Percentiles rank a stretch among this genome's conserved stretches.
These are phyloP conservation scores for Halisarca cf. caerulea DNA, from an alignment of 37 sponge, comb jelly and placozoan species.

Conservation along the genomic window DNA sequence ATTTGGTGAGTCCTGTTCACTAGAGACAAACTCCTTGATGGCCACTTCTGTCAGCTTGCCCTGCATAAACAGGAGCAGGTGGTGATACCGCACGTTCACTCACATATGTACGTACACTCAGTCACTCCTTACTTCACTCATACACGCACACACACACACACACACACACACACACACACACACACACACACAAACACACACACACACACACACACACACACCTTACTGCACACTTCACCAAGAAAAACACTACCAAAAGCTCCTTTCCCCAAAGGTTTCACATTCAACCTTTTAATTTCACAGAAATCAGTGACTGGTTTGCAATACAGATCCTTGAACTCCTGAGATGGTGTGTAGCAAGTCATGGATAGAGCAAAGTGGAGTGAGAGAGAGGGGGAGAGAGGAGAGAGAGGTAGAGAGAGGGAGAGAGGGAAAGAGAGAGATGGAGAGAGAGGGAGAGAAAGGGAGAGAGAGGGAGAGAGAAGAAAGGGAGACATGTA, in stretches of 20 bases:
- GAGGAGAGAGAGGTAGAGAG: no score
- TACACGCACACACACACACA: neutral
- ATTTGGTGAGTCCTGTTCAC: neutral
- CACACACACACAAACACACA: neutral
- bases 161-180: neutral
- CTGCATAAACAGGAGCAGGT: neutral
- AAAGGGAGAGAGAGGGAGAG: no score
- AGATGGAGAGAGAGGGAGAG: no score
- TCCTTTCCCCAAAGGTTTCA: conserved; percentile 63
- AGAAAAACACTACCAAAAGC: conserved; percentile 74
- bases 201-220: conserved; percentile 20
- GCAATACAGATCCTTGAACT: conserved; percentile 23
- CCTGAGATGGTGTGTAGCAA: no score
- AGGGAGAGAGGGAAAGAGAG: no score
- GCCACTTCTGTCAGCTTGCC: conserved; percentile 31
- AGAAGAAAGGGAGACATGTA: no score
- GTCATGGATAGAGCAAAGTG: no score
- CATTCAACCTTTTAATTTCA: conserved; percentile 20
- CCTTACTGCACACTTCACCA: conserved; percentile 31
- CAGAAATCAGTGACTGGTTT: conserved; percentile 32
- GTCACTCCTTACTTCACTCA: neutral
- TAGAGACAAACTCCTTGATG: conserved; percentile 40
- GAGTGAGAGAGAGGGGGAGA: no score
- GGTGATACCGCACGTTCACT: neutral
- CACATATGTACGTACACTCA: neutral